Evolutionary conservation across 2,113 vertebrate genomes (phyloP), one percentile per base, ranked within the genome.

Genomic region (Tinamus guttatus): DNA sequence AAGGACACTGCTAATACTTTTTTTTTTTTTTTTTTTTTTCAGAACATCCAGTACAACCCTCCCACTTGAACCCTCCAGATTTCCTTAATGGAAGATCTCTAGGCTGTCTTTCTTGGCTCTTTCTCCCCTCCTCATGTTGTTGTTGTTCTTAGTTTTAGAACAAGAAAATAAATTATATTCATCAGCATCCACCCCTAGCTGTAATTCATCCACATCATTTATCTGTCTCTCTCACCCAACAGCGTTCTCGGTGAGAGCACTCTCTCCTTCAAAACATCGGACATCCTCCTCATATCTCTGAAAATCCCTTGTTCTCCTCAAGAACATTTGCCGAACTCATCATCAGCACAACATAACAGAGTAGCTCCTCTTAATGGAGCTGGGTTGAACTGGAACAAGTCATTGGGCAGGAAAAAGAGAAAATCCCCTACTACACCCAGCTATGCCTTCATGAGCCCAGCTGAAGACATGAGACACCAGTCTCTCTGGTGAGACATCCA

Each of bases 401-500:
- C 0, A 0, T 4, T 76, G 19, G 25, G 51, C 18, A 9, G 14
- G 62, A 85, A 60, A 56, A 87, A 60, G 32, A 67, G 28, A 76
- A 93, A n/a, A 38, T 73, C 22, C 3, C 17, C 6, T 25, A 30
- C 18, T 16, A 18, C 16, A 56, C 54, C 14, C 54, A 56, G 17
- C 30, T 76, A 19, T 21, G 4, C 9, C 13, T 54, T 3, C 25
- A 60, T 12, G 11, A 93, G 38, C 19, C 41, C 52, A 71, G 21
- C 17, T 32, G 24, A 12, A 56, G 68, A n/a, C 22, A 68, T 13
- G 15, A 83, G 5, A 89, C 18, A 52, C 27, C 2, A 9, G 68
- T 21, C 2, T 76, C 17, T 47, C 13, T 5, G 38, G 28, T 2
- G 2, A 52, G n/a, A 21, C 19, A 73, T 6, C 2, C 2, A 13